These are phyloP conservation scores for Drosophila rubida DNA, from an alignment of 2,888 invertebrate genomes.

Conservation along the genomic window DNA sequence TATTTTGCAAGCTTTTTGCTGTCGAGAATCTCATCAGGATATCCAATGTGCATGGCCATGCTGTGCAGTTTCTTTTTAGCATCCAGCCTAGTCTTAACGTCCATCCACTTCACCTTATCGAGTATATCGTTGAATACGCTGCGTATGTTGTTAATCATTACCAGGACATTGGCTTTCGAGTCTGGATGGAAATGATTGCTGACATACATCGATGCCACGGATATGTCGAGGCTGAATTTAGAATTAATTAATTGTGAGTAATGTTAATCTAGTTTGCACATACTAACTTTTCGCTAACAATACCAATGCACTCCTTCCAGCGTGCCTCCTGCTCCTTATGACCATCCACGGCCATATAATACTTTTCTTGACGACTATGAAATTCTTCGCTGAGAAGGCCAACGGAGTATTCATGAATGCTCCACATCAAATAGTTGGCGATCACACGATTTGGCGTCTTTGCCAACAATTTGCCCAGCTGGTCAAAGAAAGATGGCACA, in stretches of 20 bases:
- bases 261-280: neutral
- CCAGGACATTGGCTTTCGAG: conserved; percentile 92
- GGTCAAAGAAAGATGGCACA: too few species aligned
- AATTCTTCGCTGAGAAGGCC: too few species aligned
- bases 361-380: too few species aligned
- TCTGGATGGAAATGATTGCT: conserved; percentile 94
- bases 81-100: too few species aligned
- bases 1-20: conserved; percentile 92
- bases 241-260: conserved; percentile 17
- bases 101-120: too few species aligned
- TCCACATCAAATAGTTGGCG: conserved; percentile 97
- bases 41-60: conserved; percentile 97
- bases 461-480: conserved; percentile 88
- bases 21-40: conserved; percentile 95
- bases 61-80: too few species aligned
- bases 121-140: too few species aligned
- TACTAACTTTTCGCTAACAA: conserved; percentile 90
- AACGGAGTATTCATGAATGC: too few species aligned
- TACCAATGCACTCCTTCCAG: too few species aligned
- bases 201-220: conserved; percentile 94
- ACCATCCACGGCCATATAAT: too few species aligned
- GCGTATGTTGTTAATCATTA: conserved; percentile 95
- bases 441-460: conserved; percentile 88
- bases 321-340: too few species aligned
- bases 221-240: conserved; percentile 88